Conservation (phyloP, 2,797 vertebrate species). For the Vespertilio murinus region DNA sequence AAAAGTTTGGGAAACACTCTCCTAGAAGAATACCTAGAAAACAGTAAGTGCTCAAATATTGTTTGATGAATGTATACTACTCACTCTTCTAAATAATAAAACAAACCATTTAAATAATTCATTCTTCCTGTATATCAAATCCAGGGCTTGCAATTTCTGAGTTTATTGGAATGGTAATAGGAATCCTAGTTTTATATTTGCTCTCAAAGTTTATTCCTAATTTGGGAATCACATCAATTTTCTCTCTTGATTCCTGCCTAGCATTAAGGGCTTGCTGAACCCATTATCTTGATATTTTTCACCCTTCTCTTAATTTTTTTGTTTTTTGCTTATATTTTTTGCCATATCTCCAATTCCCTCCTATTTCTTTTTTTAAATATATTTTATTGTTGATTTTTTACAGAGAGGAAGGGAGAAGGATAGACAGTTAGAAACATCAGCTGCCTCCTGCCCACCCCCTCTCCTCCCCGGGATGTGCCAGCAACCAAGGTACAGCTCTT, state of each 20-base stretch:
- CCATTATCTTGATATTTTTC: neutral
- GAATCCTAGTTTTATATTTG: neutral
- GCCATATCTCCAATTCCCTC: neutral
- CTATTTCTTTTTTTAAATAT: too few relatives aligned
- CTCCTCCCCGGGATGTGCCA: too few relatives aligned
- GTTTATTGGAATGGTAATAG: neutral
- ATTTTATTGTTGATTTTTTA: too few relatives aligned
- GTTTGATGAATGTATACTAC: neutral
- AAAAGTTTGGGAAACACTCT: too few relatives aligned
- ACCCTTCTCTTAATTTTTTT: neutral
- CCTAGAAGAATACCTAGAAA: neutral
- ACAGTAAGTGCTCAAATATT: neutral
- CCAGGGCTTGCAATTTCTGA: neutral
- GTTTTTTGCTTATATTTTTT: neutral
- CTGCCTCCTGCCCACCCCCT: too few relatives aligned
- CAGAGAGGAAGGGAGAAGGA: too few relatives aligned
- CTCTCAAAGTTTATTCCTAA: neutral
- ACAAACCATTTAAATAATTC: neutral
- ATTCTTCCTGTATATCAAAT: neutral
- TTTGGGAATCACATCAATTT: neutral
- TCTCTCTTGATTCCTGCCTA: neutral
- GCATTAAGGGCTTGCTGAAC: neutral
- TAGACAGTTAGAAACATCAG: too few relatives aligned
- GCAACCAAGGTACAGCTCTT: too few relatives aligned
- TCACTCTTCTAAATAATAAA: neutral